These are phyloP conservation scores for Alouatta palliata DNA, from an alignment of 2,113 vertebrate species.

Conservation along the genomic window DNA sequence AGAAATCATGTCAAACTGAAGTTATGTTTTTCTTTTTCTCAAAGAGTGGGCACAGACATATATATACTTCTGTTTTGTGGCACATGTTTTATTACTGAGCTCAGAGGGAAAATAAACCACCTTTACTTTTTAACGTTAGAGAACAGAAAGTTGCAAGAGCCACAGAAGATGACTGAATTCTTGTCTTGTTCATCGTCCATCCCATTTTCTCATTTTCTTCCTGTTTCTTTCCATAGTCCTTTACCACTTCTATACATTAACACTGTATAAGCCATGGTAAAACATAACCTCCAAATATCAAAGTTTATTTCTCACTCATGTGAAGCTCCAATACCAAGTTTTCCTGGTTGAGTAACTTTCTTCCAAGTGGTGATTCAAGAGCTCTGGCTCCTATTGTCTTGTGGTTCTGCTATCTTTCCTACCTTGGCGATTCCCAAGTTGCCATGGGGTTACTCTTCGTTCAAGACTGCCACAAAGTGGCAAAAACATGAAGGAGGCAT, in stretches of 20 bases:
- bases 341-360: background rate
- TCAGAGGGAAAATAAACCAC: constrained; percentile 20
- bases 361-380: background rate
- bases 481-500: background rate
- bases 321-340: background rate
- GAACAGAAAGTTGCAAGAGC: constrained; percentile 15
- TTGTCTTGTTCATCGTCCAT: background rate
- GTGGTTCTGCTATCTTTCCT: background rate
- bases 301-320: background rate
- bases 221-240: background rate
- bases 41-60: background rate
- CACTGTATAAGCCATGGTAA: background rate
- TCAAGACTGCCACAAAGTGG: background rate
- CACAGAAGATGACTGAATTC: background rate
- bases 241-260: background rate
- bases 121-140: constrained; percentile 50
- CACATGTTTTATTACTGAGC: constrained; percentile 54
- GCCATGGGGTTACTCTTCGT: background rate
- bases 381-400: background rate
- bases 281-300: background rate
- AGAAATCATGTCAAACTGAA: constrained; percentile 46
- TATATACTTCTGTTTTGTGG: background rate
- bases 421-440: background rate
- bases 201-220: background rate
- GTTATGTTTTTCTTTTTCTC: constrained; percentile 37